Conservation (phyloP, 2,113 vertebrate species). For the Hymenochirus boettgeri region DNA sequence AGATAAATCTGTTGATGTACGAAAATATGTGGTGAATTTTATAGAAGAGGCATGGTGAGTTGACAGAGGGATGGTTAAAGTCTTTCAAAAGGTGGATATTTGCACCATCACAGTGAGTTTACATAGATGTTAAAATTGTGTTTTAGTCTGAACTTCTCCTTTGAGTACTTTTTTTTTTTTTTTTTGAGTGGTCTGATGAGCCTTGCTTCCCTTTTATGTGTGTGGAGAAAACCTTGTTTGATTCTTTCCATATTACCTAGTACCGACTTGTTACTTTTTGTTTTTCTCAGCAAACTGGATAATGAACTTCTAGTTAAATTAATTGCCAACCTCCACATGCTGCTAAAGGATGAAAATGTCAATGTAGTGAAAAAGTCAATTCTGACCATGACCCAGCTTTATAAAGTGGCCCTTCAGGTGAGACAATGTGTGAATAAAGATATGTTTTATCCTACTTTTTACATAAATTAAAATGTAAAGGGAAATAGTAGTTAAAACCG, state of each 20-base stretch:
- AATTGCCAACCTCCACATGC: slow-evolving; percentile 89
- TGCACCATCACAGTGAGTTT: too few relatives aligned
- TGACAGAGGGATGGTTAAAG: background rate
- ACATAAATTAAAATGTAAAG: too few relatives aligned
- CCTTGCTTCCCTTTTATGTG: too few relatives aligned
- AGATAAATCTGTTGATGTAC: slow-evolving; percentile 86
- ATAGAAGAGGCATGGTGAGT: slow-evolving; percentile 90
- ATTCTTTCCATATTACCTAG: too few relatives aligned
- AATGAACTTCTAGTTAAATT: slow-evolving; percentile 85
- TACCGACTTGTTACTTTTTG: background rate
- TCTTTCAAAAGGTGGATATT: too few relatives aligned
- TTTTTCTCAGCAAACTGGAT: slow-evolving; percentile 76
- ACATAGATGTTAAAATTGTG: too few relatives aligned
- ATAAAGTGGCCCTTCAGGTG: slow-evolving; percentile 88
- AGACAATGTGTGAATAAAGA: background rate
- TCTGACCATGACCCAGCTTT: slow-evolving; percentile 89
- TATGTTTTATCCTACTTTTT: too few relatives aligned
- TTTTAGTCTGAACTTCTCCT: too few relatives aligned
- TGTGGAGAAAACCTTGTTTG: too few relatives aligned
- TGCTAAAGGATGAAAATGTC: slow-evolving; percentile 86
- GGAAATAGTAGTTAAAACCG: too few relatives aligned
- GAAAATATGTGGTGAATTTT: slow-evolving; percentile 90
- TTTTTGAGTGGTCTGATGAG: background rate
- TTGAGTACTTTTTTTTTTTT: background rate
- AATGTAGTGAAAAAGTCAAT: slow-evolving; percentile 93